A percentile compares a stretch with the other conserved stretches of the same genome.
Evolutionary conservation across 2,888 invertebrate species (phyloP).

Genomic region (Andrena chrysosceles): DNA sequence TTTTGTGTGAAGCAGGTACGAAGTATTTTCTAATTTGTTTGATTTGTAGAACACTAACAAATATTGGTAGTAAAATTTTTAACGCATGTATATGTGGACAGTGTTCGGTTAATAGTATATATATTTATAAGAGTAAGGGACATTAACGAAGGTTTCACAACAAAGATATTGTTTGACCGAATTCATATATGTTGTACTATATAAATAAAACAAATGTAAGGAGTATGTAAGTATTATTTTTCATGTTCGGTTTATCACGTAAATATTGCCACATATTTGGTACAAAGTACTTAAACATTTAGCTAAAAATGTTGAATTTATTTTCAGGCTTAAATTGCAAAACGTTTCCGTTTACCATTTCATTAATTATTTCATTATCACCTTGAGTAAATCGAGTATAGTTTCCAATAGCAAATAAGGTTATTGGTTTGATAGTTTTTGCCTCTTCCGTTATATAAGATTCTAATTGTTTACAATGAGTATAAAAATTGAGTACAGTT

Average conservation of each 20-base stretch:
- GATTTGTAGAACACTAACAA: too few relatives aligned
- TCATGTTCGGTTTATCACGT: background rate
- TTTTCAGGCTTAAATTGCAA: background rate
- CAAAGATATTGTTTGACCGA: background rate
- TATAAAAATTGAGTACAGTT: slow-evolving; percentile 5
- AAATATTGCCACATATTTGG: slow-evolving; percentile 28
- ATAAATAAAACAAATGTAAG: background rate
- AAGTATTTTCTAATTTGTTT: too few relatives aligned
- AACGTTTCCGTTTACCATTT: slow-evolving; percentile 4
- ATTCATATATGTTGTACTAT: background rate
- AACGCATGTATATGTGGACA: too few relatives aligned
- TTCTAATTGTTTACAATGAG: background rate
- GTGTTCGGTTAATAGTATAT: too few relatives aligned
- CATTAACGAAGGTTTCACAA: background rate
- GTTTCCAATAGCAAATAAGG: slow-evolving; percentile 11
- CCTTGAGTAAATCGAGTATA: background rate
- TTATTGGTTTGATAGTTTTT: slow-evolving; percentile 12
- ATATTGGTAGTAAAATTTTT: too few relatives aligned
- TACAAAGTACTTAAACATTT: slow-evolving; percentile 17
- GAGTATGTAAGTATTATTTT: background rate
- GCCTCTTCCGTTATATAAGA: background rate
- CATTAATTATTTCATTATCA: slow-evolving; percentile 16
- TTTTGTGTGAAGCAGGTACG: too few relatives aligned
- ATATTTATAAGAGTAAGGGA: too few relatives aligned
- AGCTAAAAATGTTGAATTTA: background rate